Base-by-base conservation (phyloP, 2,888 invertebrate genomes). In the Cartodere bifasciata region DNA sequence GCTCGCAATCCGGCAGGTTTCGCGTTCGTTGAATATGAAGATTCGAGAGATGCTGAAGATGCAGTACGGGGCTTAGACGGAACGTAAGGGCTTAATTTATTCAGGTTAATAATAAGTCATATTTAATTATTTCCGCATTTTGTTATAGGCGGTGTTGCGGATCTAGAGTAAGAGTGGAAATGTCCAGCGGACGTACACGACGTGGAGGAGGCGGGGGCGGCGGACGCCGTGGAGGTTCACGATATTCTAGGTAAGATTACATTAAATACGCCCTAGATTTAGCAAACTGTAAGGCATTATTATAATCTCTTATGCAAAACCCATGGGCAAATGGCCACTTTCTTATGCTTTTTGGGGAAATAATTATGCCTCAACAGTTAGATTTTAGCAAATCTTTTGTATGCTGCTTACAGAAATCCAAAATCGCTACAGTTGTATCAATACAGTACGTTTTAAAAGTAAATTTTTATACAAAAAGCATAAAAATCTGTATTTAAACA, bases 1-100 rank as follows among this genome's bases (percentile, higher is more conserved):
- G 94, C 94, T 0, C 70, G 92, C 45, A 91, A 94, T 59, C 90
- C 88, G 9, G 91, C 94, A 34, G 94, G 91, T 30, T 91, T 92
- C 62, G 91, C 90, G 4, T 91, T 91, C 62, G 87, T 91, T 2
- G 90, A 91, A 57, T 91, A 85, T 56, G 90, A 91, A 63, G 91
- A 94, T 60, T 73, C 84, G 4, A 67, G 87, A 40, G 94, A 94
- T 60, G 91, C 91, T 6, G 87, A 88, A 51, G 90, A 91, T 61
- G 86, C 91, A 14, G 86, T 90, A 37, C 67, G 77, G 30, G 60
- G 58, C 12, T 46, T 61, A 42, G 60, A 53, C 37, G 53, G 53
- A 42, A 53, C 52, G 53, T 53, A 47, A 49, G 53, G 48, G 4
- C 21, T 16, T 25, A 10, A 3, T 21, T n/a, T 7, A 25, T 10